These are phyloP conservation scores for Punctoribates punctum DNA, from an alignment of 2,888 invertebrate species.

Conservation along the genomic window DNA sequence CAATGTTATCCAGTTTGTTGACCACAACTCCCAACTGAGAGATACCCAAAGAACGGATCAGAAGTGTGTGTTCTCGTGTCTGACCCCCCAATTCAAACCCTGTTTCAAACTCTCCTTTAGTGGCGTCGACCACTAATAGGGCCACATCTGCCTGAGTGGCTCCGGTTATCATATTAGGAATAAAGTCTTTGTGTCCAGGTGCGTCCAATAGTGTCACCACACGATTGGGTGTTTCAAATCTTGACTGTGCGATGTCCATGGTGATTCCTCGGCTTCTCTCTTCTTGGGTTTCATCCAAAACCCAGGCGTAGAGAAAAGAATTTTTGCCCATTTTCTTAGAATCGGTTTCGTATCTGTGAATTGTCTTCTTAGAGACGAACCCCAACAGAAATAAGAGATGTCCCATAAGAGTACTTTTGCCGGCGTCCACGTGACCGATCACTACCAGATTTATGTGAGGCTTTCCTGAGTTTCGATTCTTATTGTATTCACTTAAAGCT, in stretches of 20 bases:
- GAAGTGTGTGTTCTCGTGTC: slow-evolving; percentile 90
- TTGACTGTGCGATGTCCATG: slow-evolving; percentile 93
- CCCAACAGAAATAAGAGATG: slow-evolving; percentile 77
- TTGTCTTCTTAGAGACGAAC: slow-evolving; percentile 76
- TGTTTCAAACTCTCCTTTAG: slow-evolving; percentile 93
- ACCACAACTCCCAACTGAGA: slow-evolving; percentile 89
- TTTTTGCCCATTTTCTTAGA: slow-evolving; percentile 95
- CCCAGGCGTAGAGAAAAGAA: slow-evolving; percentile 98
- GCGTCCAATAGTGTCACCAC: slow-evolving; percentile 83
- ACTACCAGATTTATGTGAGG: slow-evolving; percentile 86
- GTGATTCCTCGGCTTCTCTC: slow-evolving; percentile 95
- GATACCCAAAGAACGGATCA: slow-evolving; percentile 84
- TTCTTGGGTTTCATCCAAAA: slow-evolving; percentile 96
- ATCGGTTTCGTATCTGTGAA: slow-evolving; percentile 95
- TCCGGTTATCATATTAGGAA: slow-evolving; percentile 99
- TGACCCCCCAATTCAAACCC: slow-evolving; percentile 98
- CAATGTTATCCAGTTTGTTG: slow-evolving; percentile 94
- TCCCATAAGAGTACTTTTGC: slow-evolving; percentile 96
- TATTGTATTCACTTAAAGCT: slow-evolving; percentile 31
- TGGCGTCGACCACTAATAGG: slow-evolving; percentile 88
- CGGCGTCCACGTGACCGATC: slow-evolving; percentile 94
- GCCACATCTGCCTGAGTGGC: slow-evolving; percentile 98
- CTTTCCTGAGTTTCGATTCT: slow-evolving; percentile 61
- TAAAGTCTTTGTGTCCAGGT: slow-evolving; percentile 98
- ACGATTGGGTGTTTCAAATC: slow-evolving; percentile 83